Evolutionary conservation across 2,888 invertebrate species (phyloP).

Genomic region (Plagiodera versicolora): DNA sequence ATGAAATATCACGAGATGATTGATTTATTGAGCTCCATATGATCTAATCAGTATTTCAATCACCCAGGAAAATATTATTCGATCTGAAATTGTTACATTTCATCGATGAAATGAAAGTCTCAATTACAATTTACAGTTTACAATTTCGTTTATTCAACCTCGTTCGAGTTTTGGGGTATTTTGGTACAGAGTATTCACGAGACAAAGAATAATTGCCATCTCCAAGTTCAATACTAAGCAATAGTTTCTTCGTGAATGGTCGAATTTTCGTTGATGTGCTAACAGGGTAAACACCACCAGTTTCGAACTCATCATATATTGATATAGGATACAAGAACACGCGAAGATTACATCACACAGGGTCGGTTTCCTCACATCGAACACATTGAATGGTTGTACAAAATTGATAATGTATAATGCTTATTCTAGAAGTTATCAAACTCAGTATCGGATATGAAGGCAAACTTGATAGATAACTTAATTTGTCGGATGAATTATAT

Average conservation of each 20-base stretch:
- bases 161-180: too few species aligned
- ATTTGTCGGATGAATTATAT: too few species aligned
- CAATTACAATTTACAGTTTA: too few species aligned
- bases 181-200: background rate
- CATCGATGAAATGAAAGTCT: background rate
- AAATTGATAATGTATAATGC: too few species aligned
- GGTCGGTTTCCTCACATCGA: background rate
- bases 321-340: constrained; percentile 28
- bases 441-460: too few species aligned
- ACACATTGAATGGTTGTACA: too few species aligned
- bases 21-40: background rate
- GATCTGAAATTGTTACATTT: background rate
- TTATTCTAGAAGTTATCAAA: too few species aligned
- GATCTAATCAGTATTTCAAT: background rate
- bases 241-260: too few species aligned
- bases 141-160: too few species aligned
- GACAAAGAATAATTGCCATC: background rate
- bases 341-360: constrained; percentile 24
- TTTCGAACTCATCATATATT: constrained; percentile 33
- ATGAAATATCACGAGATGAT: background rate
- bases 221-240: background rate
- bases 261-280: constrained; percentile 33
- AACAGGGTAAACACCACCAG: constrained; percentile 36
- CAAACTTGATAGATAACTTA: too few species aligned
- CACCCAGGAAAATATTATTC: background rate